Conservation (phyloP, 2,888 invertebrate genomes). For the Lycaena phlaeas region DNA sequence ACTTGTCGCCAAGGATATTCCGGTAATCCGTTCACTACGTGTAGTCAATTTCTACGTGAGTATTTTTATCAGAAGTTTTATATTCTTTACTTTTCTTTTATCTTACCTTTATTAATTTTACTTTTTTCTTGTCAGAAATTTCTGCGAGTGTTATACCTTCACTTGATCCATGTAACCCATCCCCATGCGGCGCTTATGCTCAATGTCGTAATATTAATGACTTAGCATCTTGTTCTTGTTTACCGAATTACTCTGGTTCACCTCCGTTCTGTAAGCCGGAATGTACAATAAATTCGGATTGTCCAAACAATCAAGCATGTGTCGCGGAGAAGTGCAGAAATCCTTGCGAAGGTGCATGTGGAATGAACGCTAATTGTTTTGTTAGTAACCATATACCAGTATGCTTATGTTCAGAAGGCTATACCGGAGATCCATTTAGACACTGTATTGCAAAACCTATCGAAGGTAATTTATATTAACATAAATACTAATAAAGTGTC, state of each 20-base stretch:
- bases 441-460: constrained; percentile 72
- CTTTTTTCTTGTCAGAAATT: constrained; percentile 36
- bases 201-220: constrained; percentile 81
- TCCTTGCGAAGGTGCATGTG: constrained; percentile 80
- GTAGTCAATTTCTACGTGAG: constrained; percentile 72
- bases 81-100: neutral
- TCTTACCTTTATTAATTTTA: too few relatives aligned
- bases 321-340: constrained; percentile 78
- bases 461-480: constrained; percentile 36
- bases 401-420: constrained; percentile 79
- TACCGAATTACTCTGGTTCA: constrained; percentile 75
- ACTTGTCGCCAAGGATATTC: constrained; percentile 77
- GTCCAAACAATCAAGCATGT: constrained; percentile 77
- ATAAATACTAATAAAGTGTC: neutral
- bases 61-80: constrained; percentile 22
- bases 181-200: constrained; percentile 81
- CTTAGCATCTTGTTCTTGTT: constrained; percentile 80
- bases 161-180: constrained; percentile 79
- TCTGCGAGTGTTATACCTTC: constrained; percentile 43
- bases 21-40: constrained; percentile 80
- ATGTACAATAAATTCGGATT: constrained; percentile 77
- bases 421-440: constrained; percentile 80
- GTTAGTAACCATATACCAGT: constrained; percentile 81
- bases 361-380: constrained; percentile 77
- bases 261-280: constrained; percentile 78